Evolutionary conservation across 2,113 vertebrate species (phyloP), one percentile per base, ranked within the genome.

Genomic region (Callionymus lyra): DNA sequence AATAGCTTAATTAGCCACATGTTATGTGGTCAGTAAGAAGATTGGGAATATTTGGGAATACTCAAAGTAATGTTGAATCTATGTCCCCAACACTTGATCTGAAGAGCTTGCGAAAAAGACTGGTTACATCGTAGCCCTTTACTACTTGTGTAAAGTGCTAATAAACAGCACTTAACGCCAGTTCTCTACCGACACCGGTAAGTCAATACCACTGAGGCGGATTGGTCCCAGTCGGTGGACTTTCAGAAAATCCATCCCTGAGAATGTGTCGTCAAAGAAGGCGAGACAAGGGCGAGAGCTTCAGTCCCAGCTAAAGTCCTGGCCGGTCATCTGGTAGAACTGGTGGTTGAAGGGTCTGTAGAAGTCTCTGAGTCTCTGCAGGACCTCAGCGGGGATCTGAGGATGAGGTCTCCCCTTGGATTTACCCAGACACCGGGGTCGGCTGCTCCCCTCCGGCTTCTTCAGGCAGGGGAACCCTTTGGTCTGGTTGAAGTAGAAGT

Each of bases 381-480:
- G 74, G 41, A 91, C 82, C 3, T 82, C 77, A 12, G 43, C 4
- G 0, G 89, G 80, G 11, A 98, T 95, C 1, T 47, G 77, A 10
- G 93, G 92, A 36, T 96, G 93, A 0, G 89, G 87, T 48, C 90
- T 72, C n/a, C 94, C 93, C 59, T 98, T 98, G 45, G 93, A 94
- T 48, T 91, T 94, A 1, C 94, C 94, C 14, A 96, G 73, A 65
- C 94, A 98, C 40, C 84, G 90, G 1, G 91, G 92, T 12, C 79
- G 81, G 70, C 87, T 78, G 63, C 88, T 79, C 1, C 86, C 90
- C 63, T 91, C 90, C 0, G 90, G 88, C 74, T 94, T 98, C 84
- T 90, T 92, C 61, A 98, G 80, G 74, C 94, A 98, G 11, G 94
- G 93, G 44, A 98, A 98, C 19, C 93, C 94, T 77, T 98, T 98